Conservation (phyloP, 2,113 vertebrate genomes). For the Climacteris rufus region DNA sequence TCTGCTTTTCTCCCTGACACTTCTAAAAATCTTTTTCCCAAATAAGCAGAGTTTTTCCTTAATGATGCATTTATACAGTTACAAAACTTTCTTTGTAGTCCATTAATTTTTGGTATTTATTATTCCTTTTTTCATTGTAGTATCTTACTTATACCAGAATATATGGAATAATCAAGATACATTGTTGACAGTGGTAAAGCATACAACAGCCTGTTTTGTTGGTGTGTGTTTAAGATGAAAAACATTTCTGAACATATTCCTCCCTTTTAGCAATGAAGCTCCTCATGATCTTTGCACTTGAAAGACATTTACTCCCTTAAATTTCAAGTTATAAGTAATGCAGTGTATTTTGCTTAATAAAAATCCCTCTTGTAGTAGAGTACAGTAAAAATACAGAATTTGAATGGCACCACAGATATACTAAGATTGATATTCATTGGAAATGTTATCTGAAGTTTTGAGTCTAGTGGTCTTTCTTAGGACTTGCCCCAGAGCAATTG, state of each 20-base stretch:
- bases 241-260: not conserved
- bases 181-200: not conserved
- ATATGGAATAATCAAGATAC: not conserved
- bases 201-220: not conserved
- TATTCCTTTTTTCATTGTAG: not conserved
- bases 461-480: not conserved
- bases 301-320: not conserved
- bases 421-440: not conserved
- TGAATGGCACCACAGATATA: not conserved
- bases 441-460: not conserved
- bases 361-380: not conserved
- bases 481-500: not conserved
- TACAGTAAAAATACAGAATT: not conserved
- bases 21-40: not conserved
- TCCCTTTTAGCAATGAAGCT: not conserved
- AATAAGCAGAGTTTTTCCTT: not conserved
- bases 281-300: not conserved
- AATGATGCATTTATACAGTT: not conserved
- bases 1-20: not conserved
- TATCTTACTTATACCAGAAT: conserved; percentile 22
- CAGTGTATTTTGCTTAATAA: not conserved
- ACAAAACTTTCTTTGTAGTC: not conserved
- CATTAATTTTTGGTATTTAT: not conserved
- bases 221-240: not conserved
- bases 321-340: not conserved